Evolutionary conservation across 2,888 invertebrate species (phyloP).

Genomic region (Drosophila fungiperda): DNA sequence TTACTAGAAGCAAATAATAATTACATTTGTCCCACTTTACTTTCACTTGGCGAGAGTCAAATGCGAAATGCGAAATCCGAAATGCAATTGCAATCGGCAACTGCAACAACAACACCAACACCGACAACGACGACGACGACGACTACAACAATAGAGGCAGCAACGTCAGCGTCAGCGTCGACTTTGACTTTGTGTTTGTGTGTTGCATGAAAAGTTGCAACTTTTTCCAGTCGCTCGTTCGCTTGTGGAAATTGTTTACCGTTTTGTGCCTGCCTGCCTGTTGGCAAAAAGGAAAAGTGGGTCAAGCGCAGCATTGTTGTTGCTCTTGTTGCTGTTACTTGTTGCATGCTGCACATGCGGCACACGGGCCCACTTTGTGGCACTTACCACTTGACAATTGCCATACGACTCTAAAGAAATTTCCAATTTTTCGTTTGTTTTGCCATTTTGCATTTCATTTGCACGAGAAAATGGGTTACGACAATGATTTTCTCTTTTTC

Average conservation of each 20-base stretch:
- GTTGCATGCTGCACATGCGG: constrained; percentile 74
- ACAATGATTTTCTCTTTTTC: constrained; percentile 66
- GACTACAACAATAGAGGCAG: constrained; percentile 20
- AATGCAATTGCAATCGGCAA: constrained; percentile 50
- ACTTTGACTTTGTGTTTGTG: constrained; percentile 43
- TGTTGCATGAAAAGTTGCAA: constrained; percentile 75
- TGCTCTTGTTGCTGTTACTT: constrained; percentile 54
- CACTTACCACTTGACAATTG: constrained; percentile 71
- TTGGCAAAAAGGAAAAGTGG: constrained; percentile 81
- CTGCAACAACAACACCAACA: constrained; percentile 21
- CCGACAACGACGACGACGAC: constrained; percentile 10
- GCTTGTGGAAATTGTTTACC: constrained; percentile 69
- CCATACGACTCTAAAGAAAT: constrained; percentile 41
- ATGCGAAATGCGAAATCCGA: constrained; percentile 43
- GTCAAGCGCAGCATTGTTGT: constrained; percentile 81
- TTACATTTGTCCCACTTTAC: constrained; percentile 84
- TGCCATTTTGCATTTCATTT: constrained; percentile 63
- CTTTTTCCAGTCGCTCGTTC: constrained; percentile 64
- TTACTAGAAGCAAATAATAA: constrained; percentile 82
- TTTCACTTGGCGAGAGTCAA: constrained; percentile 78
- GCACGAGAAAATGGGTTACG: constrained; percentile 62
- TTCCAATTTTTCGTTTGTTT: constrained; percentile 40
- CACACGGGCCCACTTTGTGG: constrained; percentile 49
- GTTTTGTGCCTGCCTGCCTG: constrained; percentile 29
- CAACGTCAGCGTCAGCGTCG: constrained; percentile 63